Conservation (phyloP, 2,113 vertebrate genomes). For the Heloderma charlesbogerti region DNA sequence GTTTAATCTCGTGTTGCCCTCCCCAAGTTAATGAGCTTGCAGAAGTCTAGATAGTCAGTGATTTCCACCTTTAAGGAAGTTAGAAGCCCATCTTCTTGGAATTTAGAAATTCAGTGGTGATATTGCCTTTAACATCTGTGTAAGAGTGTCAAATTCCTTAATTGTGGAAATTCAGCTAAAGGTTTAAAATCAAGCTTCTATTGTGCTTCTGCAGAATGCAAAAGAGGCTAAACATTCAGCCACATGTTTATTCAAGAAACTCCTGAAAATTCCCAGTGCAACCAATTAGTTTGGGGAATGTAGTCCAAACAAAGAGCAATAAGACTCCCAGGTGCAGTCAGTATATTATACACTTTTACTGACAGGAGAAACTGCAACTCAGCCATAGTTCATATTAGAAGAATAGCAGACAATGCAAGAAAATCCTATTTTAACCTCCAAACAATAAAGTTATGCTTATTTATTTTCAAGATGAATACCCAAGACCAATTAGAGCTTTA, state of each 20-base stretch:
- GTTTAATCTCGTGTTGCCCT: background rate
- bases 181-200: background rate
- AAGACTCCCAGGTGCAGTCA: background rate
- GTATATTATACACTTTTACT: background rate
- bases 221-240: background rate
- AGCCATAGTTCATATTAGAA: background rate
- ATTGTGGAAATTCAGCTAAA: background rate
- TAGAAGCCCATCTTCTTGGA: background rate
- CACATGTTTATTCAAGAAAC: accelerated
- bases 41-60: background rate
- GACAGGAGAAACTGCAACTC: background rate
- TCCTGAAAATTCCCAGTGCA: background rate
- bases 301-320: background rate
- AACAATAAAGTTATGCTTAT: background rate
- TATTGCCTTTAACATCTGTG: background rate
- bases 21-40: background rate
- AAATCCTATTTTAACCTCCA: background rate
- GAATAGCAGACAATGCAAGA: background rate
- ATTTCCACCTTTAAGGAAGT: background rate
- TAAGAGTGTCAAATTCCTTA: accelerated
- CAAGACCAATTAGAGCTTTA: background rate
- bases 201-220: background rate
- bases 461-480: background rate
- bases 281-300: background rate
- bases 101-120: background rate